A percentile compares a stretch with the other conserved stretches of the same genome.
Conservation (phyloP, 2,888 invertebrate genomes). For the Nebria salina region DNA sequence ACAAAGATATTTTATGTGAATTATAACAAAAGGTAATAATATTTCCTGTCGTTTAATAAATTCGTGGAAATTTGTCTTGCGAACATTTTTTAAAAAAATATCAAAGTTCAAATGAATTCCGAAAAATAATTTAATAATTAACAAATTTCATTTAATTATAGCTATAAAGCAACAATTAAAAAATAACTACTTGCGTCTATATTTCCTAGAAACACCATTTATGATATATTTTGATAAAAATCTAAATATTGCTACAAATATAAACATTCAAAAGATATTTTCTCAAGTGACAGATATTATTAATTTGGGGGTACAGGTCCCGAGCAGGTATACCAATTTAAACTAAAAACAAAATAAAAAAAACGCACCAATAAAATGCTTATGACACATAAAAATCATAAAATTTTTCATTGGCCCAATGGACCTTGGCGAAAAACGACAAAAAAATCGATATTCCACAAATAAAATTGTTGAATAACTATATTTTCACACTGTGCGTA, state of each 20-base stretch:
- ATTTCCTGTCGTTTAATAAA: background rate
- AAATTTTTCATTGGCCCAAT: background rate
- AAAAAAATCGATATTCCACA: background rate
- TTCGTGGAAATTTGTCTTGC: background rate
- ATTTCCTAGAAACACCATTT: background rate
- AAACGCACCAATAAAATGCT: background rate
- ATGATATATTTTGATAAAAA: background rate
- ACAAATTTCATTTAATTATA: too few relatives aligned
- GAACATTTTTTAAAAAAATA: background rate
- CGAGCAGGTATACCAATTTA: background rate
- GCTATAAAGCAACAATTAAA: too few relatives aligned
- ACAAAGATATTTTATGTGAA: background rate
- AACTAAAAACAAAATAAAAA: background rate
- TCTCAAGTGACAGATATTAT: slow-evolving; percentile 24
- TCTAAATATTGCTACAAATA: slow-evolving; percentile 11
- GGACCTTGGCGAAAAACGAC: background rate
- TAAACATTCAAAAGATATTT: background rate
- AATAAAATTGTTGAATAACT: background rate
- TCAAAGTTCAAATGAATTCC: background rate
- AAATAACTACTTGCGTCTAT: background rate
- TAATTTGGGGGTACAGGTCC: background rate
- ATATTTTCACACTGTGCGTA: background rate
- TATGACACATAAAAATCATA: slow-evolving; percentile 1
- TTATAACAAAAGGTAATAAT: background rate
- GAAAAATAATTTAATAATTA: background rate